phyloP scores from a whole-genome alignment of 2,888 invertebrate genomes.

The Sinodicranocentrus sp. region DNA sequence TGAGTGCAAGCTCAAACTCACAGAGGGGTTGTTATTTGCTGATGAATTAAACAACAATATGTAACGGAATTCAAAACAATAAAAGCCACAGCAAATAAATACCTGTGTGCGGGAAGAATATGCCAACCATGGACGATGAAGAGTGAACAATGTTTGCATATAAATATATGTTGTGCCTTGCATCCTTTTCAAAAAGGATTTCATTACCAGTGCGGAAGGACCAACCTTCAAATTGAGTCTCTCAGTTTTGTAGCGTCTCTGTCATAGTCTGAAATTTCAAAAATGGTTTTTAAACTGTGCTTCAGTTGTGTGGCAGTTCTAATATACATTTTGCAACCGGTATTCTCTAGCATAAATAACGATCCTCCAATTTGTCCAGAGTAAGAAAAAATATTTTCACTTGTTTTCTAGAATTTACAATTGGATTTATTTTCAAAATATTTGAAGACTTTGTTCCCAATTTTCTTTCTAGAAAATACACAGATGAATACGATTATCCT shows the following conservation, averaged over 20 bases:
- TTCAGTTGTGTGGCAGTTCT: not conserved
- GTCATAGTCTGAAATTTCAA: not conserved
- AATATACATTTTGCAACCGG: not conserved
- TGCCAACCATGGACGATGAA: not conserved
- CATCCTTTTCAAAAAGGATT: constrained; percentile 2
- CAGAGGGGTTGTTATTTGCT: not conserved
- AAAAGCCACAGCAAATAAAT: not conserved
- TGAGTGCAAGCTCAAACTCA: not conserved
- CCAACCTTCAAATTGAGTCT: not conserved
- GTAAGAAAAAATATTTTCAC: constrained; percentile 8
- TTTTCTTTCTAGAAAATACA: constrained; percentile 18
- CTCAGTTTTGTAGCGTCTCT: not conserved
- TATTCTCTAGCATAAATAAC: not conserved
- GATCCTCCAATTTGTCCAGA: constrained; percentile 18
- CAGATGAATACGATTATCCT: constrained; percentile 9
- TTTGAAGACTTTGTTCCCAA: not conserved
- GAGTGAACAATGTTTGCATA: constrained; percentile 41
- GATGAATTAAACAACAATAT: constrained; percentile 38
- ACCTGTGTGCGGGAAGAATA: not conserved
- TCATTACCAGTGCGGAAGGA: not conserved
- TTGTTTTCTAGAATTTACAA: not conserved
- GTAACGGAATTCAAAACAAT: constrained; percentile 41
- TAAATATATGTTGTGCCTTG: too few species aligned
- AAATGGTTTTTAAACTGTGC: not conserved
- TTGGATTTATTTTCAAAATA: not conserved